Evolutionary conservation across 2,888 invertebrate species (phyloP).

Genomic region (Scaptomyza caliginosa): DNA sequence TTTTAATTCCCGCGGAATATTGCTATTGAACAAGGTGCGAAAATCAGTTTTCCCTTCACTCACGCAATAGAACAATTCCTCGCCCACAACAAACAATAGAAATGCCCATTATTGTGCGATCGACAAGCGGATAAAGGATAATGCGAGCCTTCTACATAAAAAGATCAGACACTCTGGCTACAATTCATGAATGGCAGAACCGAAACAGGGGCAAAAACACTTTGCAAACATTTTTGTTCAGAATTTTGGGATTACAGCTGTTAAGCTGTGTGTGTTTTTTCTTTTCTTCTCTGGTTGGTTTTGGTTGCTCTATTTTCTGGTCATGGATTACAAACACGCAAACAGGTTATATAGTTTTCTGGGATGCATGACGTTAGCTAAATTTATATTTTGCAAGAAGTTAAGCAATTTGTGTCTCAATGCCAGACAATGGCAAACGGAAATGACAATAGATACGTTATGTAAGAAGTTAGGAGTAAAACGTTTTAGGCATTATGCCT

Average conservation of each 20-base stretch:
- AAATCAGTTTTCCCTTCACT: slow-evolving; percentile 54
- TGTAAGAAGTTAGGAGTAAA: slow-evolving; percentile 65
- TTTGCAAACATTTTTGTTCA: slow-evolving; percentile 59
- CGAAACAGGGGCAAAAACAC: slow-evolving; percentile 38
- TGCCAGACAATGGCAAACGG: slow-evolving; percentile 29
- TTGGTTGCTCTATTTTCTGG: slow-evolving; percentile 58
- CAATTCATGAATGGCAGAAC: slow-evolving; percentile 57
- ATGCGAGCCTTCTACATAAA: background rate
- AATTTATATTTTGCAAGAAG: slow-evolving; percentile 50
- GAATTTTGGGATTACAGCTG: slow-evolving; percentile 72
- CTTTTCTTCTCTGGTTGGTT: too few relatives aligned
- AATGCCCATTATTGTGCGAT: slow-evolving; percentile 70
- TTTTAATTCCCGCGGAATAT: slow-evolving; percentile 35
- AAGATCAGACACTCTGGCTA: slow-evolving; percentile 38
- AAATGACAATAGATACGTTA: slow-evolving; percentile 49
- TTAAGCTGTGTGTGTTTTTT: slow-evolving; percentile 71
- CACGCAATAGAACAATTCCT: slow-evolving; percentile 33
- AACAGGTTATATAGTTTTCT: slow-evolving; percentile 47
- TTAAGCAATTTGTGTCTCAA: slow-evolving; percentile 65
- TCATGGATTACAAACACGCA: slow-evolving; percentile 57
- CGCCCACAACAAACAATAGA: slow-evolving; percentile 14
- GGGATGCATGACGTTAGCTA: slow-evolving; percentile 53
- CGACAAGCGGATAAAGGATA: slow-evolving; percentile 65
- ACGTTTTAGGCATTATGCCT: slow-evolving; percentile 20
- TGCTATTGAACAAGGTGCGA: slow-evolving; percentile 67